Evolutionary conservation across 2,888 invertebrate genomes (phyloP).

Genomic region (Formica aserva): DNA sequence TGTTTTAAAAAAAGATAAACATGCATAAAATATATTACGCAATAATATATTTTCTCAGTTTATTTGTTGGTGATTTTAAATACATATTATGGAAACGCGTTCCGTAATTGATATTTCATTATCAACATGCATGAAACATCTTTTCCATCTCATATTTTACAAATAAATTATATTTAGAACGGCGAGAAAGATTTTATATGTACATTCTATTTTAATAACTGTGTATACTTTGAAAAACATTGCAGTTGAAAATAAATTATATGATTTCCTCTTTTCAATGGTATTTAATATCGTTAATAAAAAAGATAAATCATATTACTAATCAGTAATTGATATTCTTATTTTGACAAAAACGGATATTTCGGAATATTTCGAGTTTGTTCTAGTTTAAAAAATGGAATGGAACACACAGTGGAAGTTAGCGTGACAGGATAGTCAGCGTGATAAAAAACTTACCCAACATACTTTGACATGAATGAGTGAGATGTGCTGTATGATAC

Average conservation of each 20-base stretch:
- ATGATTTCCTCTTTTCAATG: not conserved
- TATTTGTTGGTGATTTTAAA: conserved; percentile 10
- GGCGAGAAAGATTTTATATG: not conserved
- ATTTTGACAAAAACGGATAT: conserved; percentile 27
- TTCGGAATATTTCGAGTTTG: not conserved
- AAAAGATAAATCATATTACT: not conserved
- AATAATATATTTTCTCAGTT: conserved; percentile 4
- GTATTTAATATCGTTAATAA: not conserved
- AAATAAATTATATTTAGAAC: not conserved
- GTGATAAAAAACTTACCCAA: conserved; percentile 47
- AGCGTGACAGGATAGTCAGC: conserved; percentile 2
- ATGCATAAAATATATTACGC: not conserved
- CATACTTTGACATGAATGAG: conserved; percentile 24
- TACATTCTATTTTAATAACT: not conserved
- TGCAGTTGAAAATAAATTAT: not conserved
- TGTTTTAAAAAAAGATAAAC: not conserved
- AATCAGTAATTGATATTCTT: not conserved
- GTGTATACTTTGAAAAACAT: not conserved
- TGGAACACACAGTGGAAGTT: not conserved
- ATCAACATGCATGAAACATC: not conserved
- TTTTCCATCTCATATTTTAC: not conserved
- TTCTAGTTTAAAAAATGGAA: conserved; percentile 40
- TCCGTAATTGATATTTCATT: conserved; percentile 17
- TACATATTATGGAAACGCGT: not conserved
- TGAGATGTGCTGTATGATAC: conserved; percentile 30